phyloP scores from a whole-genome alignment of 2,797 vertebrate genomes.

The Manis javanica region DNA sequence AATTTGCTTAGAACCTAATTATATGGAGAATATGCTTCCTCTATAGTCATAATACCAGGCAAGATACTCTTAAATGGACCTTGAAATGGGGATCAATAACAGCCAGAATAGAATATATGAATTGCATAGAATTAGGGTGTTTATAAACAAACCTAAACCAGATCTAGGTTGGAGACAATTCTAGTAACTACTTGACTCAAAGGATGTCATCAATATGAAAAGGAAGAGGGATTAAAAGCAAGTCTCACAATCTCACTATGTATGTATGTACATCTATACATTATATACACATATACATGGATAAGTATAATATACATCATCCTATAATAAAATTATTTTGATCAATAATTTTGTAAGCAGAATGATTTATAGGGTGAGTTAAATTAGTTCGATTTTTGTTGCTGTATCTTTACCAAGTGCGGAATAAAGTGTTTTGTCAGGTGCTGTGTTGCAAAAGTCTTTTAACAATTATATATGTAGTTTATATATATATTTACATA shows the following conservation, averaged over 20 bases:
- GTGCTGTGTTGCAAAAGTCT: not conserved
- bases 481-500: not conserved
- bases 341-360: not conserved
- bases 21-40: not conserved
- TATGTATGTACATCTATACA: not conserved
- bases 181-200: not conserved
- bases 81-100: not conserved
- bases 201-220: not conserved
- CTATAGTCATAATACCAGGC: not conserved
- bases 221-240: not conserved
- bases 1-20: not conserved
- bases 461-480: not conserved
- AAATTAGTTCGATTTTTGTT: not conserved
- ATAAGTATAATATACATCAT: not conserved
- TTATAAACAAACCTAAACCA: not conserved
- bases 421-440: not conserved
- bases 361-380: not conserved
- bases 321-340: conserved; percentile 16
- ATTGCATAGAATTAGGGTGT: not conserved
- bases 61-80: not conserved
- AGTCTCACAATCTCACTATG: not conserved
- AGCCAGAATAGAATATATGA: not conserved
- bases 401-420: not conserved
- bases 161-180: not conserved
- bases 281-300: not conserved